A percentile compares a stretch with the other conserved stretches of the same genome.
These are phyloP conservation scores for Patiria pectinifera DNA, from an alignment of 53 echinoderm and acorn worm species.

Conservation along the genomic window DNA sequence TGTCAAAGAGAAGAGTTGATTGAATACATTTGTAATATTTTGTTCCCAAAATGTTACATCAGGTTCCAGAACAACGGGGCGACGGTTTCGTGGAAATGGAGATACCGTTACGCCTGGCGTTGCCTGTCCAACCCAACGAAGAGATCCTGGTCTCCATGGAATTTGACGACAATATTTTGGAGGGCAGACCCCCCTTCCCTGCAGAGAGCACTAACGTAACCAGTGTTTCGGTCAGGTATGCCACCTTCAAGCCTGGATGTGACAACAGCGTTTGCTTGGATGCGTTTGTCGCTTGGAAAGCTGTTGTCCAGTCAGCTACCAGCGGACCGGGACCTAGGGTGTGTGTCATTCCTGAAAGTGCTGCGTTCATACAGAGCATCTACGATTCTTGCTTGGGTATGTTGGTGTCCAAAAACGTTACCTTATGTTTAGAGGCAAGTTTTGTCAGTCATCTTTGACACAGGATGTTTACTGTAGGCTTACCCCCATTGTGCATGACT, in stretches of 20 bases:
- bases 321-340: not conserved
- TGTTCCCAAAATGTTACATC: not conserved
- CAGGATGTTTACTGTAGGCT: too few relatives aligned
- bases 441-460: too few relatives aligned
- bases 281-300: not conserved
- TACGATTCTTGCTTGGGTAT: not conserved
- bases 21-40: not conserved
- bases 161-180: slow-evolving; percentile 18
- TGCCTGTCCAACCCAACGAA: slow-evolving; percentile 9
- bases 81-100: not conserved
- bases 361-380: not conserved
- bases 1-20: too few relatives aligned
- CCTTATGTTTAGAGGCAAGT: too few relatives aligned
- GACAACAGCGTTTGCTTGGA: not conserved
- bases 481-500: too few relatives aligned
- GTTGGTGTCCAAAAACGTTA: not conserved
- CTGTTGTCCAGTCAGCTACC: not conserved
- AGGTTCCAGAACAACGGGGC: not conserved
- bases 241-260: slow-evolving; percentile 5
- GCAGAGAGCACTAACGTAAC: not conserved
- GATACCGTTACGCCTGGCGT: not conserved
- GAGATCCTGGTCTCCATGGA: slow-evolving; percentile 7
- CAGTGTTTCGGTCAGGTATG: slow-evolving; percentile 1
- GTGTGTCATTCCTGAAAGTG: slow-evolving; percentile 14
- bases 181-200: not conserved